Evolutionary conservation across 2,113 vertebrate genomes (phyloP).

Genomic region (Psammodynastes pulverulentus): DNA sequence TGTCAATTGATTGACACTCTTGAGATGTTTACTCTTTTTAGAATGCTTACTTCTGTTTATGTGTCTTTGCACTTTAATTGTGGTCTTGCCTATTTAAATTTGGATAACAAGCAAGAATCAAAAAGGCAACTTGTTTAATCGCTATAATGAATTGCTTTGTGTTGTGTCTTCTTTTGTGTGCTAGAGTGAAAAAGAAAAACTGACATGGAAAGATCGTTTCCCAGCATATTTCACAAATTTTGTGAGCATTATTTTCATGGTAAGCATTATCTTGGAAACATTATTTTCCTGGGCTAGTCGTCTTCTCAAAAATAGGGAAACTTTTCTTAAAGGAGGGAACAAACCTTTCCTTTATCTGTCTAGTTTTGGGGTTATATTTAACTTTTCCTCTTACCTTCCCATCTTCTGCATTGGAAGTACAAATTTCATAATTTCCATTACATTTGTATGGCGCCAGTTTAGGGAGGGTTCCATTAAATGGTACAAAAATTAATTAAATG

Average conservation of each 20-base stretch:
- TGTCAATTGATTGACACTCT: neutral
- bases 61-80: slow-evolving; percentile 30
- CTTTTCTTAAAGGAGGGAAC: neutral
- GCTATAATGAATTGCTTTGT: slow-evolving; percentile 4
- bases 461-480: neutral
- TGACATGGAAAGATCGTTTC: slow-evolving; percentile 90
- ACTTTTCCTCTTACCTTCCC: neutral
- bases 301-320: neutral
- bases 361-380: neutral
- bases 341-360: neutral
- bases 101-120: slow-evolving; percentile 18
- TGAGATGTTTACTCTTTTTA: neutral
- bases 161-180: neutral
- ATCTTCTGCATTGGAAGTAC: neutral
- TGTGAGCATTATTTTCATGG: slow-evolving; percentile 87
- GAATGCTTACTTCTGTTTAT: slow-evolving; percentile 41
- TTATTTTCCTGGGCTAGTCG: neutral
- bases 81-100: neutral
- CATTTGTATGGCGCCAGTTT: neutral
- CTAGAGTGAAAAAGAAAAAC: slow-evolving; percentile 86
- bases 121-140: neutral
- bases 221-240: slow-evolving; percentile 87
- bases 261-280: slow-evolving; percentile 62
- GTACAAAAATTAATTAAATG: neutral
- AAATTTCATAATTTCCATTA: neutral